phyloP scores from a whole-genome alignment of 2,113 vertebrate species.

The Electrona antarctica region DNA sequence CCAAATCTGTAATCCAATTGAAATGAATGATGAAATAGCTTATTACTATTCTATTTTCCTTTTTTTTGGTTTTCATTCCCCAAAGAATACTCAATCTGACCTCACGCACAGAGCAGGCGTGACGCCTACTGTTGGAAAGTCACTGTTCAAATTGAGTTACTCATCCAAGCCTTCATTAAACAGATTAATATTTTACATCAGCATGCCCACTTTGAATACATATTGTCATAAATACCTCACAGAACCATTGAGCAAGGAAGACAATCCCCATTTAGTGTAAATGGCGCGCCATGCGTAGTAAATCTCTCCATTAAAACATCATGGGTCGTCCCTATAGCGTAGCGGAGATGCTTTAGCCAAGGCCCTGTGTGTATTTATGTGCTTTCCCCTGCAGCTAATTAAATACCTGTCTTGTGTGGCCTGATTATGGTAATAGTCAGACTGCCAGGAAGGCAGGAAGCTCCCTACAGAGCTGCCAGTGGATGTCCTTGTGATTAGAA shows the following conservation, averaged over 20 bases:
- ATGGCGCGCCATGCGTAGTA: neutral
- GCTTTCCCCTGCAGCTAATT: slow-evolving; percentile 60
- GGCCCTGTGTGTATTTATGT: slow-evolving; percentile 30
- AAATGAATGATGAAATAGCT: too few species aligned
- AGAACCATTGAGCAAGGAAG: neutral
- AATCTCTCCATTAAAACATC: slow-evolving; percentile 9
- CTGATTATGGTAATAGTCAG: slow-evolving; percentile 70
- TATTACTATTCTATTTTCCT: too few species aligned
- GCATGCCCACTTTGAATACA: too few species aligned
- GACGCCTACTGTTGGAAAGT: too few species aligned
- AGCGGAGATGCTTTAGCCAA: slow-evolving; percentile 17
- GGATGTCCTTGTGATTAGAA: slow-evolving; percentile 73
- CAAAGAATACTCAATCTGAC: too few species aligned
- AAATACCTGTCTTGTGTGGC: slow-evolving; percentile 67
- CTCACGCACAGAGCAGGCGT: too few species aligned
- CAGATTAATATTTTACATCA: too few species aligned
- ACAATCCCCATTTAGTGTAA: neutral
- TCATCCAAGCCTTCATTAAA: too few species aligned
- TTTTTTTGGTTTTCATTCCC: too few species aligned
- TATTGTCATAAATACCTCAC: neutral
- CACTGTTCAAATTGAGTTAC: too few species aligned
- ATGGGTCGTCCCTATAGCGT: neutral
- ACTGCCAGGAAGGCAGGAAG: slow-evolving; percentile 34
- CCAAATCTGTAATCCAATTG: too few species aligned
- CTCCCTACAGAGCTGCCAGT: slow-evolving; percentile 48